These are phyloP conservation scores for Mesocricetus auratus DNA, from an alignment of 2,113 vertebrate genomes.

Conservation along the genomic window DNA sequence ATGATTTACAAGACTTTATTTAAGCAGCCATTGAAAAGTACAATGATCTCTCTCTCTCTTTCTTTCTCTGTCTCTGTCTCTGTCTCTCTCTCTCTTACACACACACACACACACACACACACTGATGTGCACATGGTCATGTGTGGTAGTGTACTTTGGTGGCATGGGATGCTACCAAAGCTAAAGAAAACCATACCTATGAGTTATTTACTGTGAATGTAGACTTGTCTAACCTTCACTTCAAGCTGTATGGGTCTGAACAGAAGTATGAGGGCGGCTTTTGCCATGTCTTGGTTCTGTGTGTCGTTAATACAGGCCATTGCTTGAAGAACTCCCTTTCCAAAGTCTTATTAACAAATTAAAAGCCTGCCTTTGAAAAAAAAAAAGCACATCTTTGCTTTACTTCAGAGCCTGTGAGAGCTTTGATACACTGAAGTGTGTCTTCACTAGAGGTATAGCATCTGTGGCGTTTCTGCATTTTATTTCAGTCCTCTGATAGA, in stretches of 20 bases:
- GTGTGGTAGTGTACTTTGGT: background rate
- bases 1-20: constrained; percentile 12
- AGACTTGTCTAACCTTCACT: background rate
- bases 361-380: background rate
- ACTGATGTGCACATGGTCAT: background rate
- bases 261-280: background rate
- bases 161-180: background rate
- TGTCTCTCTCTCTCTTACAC: too few relatives aligned
- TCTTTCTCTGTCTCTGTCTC: too few relatives aligned
- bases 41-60: too few relatives aligned
- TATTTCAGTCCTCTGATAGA: constrained; percentile 9
- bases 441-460: background rate
- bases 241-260: background rate
- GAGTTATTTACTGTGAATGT: constrained; percentile 2
- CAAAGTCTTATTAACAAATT: constrained; percentile 27
- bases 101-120: too few relatives aligned
- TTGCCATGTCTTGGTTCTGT: background rate
- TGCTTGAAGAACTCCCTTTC: constrained; percentile 19
- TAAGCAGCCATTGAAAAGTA: background rate
- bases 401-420: background rate
- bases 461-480: background rate
- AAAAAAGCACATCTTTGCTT: background rate
- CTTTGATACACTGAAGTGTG: background rate
- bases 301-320: background rate
- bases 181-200: background rate